Percentiles rank a stretch among this genome's conserved stretches.
Conservation (phyloP, 2,113 vertebrate genomes). For the Gambusia holbrooki region DNA sequence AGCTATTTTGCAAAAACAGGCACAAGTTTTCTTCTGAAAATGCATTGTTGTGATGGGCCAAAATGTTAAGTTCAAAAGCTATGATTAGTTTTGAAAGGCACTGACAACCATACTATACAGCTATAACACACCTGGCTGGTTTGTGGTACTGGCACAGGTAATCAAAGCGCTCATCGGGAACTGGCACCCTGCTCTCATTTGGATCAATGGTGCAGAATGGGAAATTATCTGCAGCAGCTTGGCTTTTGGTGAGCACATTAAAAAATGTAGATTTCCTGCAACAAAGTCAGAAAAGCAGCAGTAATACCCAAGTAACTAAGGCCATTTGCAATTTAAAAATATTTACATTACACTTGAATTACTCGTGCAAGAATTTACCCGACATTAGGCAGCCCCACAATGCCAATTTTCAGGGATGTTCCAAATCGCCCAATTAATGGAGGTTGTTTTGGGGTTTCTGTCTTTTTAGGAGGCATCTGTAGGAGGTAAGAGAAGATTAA, state of each 20-base stretch:
- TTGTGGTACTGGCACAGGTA: constrained; percentile 96
- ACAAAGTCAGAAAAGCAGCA: constrained; percentile 5
- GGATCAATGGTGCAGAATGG: constrained; percentile 99
- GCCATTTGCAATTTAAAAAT: background rate
- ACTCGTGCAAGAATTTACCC: constrained; percentile 81
- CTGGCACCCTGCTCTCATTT: constrained; percentile 96
- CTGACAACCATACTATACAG: background rate
- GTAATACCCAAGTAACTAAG: background rate
- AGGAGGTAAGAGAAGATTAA: constrained; percentile 24
- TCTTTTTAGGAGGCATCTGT: constrained; percentile 98
- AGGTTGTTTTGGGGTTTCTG: constrained; percentile 87
- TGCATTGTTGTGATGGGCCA: background rate
- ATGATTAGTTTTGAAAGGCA: no score
- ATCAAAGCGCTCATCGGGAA: constrained; percentile 95
- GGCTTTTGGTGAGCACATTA: constrained; percentile 97
- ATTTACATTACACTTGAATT: constrained; percentile 9
- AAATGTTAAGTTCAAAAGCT: background rate
- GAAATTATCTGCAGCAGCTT: constrained; percentile 95
- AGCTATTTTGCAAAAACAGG: background rate
- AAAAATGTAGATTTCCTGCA: constrained; percentile 97
- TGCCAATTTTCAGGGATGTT: constrained; percentile 96
- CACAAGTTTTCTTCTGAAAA: background rate
- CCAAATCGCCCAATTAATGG: constrained; percentile 96
- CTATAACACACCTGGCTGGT: constrained; percentile 85
- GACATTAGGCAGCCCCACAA: constrained; percentile 97